A percentile compares a stretch with the other conserved stretches of the same genome.
phyloP scores from a whole-genome alignment of 2,888 invertebrate species.

The Hirtodrosophila trivittata region DNA sequence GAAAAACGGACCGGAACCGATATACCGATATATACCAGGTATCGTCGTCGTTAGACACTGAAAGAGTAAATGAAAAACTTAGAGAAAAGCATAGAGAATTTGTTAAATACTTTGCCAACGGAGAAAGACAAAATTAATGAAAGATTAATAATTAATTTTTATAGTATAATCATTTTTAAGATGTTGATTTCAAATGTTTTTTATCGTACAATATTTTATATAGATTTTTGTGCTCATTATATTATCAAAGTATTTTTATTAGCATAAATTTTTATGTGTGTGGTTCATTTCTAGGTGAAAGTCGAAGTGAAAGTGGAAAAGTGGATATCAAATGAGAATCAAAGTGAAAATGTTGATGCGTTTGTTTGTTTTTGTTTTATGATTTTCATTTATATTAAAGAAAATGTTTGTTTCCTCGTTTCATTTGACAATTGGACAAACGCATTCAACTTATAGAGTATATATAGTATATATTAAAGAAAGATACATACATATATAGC shows the following conservation, averaged over 20 bases:
- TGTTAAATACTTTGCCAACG: conserved; percentile 63
- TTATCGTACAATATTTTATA: conserved; percentile 60
- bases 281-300: too few species aligned
- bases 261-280: conserved; percentile 50
- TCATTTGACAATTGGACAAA: too few species aligned
- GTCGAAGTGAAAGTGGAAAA: too few species aligned
- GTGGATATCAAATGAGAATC: too few species aligned
- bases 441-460: too few species aligned
- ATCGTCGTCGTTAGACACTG: too few species aligned
- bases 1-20: conserved; percentile 20
- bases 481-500: conserved; percentile 60
- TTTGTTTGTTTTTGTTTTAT: conserved; percentile 42
- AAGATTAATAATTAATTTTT: conserved; percentile 36
- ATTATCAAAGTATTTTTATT: conserved; percentile 60
- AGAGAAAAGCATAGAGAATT: conserved; percentile 54
- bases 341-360: too few species aligned
- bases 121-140: conserved; percentile 49
- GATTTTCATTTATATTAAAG: conserved; percentile 32
- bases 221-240: conserved; percentile 55
- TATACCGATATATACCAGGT: too few species aligned
- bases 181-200: conserved; percentile 52
- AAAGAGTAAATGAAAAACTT: background rate
- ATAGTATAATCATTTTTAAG: conserved; percentile 53
- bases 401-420: too few species aligned
- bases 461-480: too few species aligned